Conservation (phyloP, 2,888 invertebrate genomes). For the Branchellion lobata region DNA sequence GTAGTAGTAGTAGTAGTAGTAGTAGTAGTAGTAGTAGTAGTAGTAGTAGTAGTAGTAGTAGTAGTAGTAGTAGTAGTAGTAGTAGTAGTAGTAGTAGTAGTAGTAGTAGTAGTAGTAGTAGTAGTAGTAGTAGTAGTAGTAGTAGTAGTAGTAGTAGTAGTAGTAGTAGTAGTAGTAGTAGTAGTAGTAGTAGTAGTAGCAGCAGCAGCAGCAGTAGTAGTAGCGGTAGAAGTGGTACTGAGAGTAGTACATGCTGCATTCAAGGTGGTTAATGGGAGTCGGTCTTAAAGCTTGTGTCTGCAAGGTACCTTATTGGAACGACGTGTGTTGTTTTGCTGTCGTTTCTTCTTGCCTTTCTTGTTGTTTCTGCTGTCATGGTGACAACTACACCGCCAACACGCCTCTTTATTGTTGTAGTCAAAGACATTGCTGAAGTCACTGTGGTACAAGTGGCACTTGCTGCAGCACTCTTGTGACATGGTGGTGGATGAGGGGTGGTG, state of each 20-base stretch:
- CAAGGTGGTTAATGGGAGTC: neutral
- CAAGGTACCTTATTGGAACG: too few relatives aligned
- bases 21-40: slow-evolving; percentile 6
- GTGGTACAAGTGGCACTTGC: neutral
- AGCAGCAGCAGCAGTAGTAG: neutral
- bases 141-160: slow-evolving; percentile 36
- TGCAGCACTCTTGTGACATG: neutral
- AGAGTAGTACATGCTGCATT: neutral
- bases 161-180: slow-evolving; percentile 32
- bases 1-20: slow-evolving; percentile 6
- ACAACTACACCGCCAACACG: neutral
- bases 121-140: slow-evolving; percentile 36
- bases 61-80: neutral
- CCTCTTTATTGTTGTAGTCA: neutral
- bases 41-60: slow-evolving; percentile 3
- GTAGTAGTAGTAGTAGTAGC: slow-evolving; percentile 28
- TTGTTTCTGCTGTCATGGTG: neutral
- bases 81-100: slow-evolving; percentile 5
- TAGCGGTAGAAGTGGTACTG: neutral
- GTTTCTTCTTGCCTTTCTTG: neutral
- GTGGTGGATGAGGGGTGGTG: neutral
- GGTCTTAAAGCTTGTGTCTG: too few relatives aligned
- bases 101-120: slow-evolving; percentile 36
- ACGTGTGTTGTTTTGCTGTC: too few relatives aligned
- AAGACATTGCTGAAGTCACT: neutral